Evolutionary conservation across 2,113 vertebrate genomes (phyloP).

Genomic region (Psittacara wagleri): DNA sequence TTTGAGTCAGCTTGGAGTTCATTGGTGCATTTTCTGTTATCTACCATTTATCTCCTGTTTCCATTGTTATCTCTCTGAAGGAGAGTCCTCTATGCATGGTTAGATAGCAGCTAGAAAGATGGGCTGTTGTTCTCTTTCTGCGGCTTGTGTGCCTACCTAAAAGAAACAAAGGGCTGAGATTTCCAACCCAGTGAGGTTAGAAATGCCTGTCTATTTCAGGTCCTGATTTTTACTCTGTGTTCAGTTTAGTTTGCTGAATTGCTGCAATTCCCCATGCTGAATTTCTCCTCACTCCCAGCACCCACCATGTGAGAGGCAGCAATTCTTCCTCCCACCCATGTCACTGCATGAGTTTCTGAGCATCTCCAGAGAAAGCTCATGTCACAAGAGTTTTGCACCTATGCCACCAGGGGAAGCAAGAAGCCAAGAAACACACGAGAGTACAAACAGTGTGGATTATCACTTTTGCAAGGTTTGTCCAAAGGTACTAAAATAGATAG

Average conservation of each 20-base stretch:
- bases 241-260: not conserved
- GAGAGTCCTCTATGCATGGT: not conserved
- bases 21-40: not conserved
- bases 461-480: not conserved
- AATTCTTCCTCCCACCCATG: not conserved
- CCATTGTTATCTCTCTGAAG: not conserved
- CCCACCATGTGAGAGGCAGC: not conserved
- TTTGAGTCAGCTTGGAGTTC: not conserved
- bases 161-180: not conserved
- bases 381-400: not conserved
- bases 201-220: not conserved
- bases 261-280: not conserved
- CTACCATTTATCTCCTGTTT: not conserved
- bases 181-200: not conserved
- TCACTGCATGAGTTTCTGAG: not conserved
- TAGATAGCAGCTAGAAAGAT: not conserved
- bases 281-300: not conserved
- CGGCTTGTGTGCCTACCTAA: not conserved
- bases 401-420: slow-evolving; percentile 27
- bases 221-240: not conserved
- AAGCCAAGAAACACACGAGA: not conserved
- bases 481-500: not conserved
- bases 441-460: not conserved
- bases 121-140: not conserved
- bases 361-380: not conserved